Evolutionary conservation across 2,113 vertebrate species (phyloP).

Genomic region (Gallinago undulata): DNA sequence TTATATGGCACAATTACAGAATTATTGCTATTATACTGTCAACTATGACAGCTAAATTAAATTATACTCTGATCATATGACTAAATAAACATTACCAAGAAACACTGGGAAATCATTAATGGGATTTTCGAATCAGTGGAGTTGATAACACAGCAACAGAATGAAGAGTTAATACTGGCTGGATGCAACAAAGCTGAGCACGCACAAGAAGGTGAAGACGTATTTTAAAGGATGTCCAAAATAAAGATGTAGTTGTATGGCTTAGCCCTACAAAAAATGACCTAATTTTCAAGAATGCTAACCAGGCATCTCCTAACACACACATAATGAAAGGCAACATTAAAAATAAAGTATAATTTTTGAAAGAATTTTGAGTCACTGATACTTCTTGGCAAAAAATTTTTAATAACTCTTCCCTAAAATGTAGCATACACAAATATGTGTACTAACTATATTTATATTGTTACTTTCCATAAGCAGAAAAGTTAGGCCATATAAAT

Average conservation of each 20-base stretch:
- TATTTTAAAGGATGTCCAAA: neutral
- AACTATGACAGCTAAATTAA: slow-evolving; percentile 37
- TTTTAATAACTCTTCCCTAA: neutral
- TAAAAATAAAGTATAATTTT: neutral
- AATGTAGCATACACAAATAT: neutral
- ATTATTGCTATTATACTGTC: slow-evolving; percentile 58
- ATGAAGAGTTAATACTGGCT: neutral
- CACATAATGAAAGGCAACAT: neutral
- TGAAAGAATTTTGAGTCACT: neutral
- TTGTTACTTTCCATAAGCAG: neutral
- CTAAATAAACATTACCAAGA: slow-evolving; percentile 4
- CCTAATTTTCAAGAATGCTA: neutral
- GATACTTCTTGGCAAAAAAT: neutral
- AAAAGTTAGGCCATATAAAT: neutral
- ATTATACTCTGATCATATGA: neutral
- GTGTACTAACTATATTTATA: neutral
- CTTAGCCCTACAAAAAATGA: neutral
- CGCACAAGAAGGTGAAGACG: neutral
- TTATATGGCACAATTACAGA: slow-evolving; percentile 29
- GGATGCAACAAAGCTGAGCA: neutral
- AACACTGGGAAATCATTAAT: neutral
- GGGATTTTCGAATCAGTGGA: neutral
- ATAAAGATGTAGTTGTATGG: neutral
- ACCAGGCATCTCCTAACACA: neutral
- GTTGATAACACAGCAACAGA: neutral